Base-by-base conservation (phyloP, 2,888 invertebrate species). In the Venusia cambrica region DNA sequence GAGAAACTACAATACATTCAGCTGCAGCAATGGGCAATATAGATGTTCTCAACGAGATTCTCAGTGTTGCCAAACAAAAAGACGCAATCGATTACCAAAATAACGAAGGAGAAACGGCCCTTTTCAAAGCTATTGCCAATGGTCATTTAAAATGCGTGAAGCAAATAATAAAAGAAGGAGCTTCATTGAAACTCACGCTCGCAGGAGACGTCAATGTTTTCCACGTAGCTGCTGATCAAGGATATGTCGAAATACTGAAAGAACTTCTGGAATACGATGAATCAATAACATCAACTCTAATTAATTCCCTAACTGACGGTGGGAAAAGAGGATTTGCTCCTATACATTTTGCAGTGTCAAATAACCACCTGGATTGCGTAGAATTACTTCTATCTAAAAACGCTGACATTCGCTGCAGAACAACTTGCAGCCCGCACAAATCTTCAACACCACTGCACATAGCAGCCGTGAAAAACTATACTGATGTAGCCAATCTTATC, bases 141-240 rank as follows among this genome's bases (percentile, higher is more conserved):
- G 80, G 80, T 0, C 77, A 85, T 19, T 52, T 71, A 1, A 73
- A 78, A 8, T 88, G 88, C 47, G 78, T 88, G 0, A 61, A 64
- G 48, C 67, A 76, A 13, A 71, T 90, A 24, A 55, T 89, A 2
- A 62, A 71, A 2, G 81, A 81, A 62, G 88, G 87, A 8, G 88
- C 88, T 2, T 76, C 80, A 1, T 52, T 88, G 1, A 76, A 76
- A 49, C 64, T 78, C 6, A 73, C 64, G 25, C 53, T 88, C 20
- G 75, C 78, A 6, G 84, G 84, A 7, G 73, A 87, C 10, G 67
- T 83, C 0, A 91, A 89, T 18, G 85, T 91, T 24, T 68, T 92
- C n/a, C 91, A 91, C 45, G 67, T 89, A 36, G 90, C 91, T 15
- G 88, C 90, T 18, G 88, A 88, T 49, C 61, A 79, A 45, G 90